Evolutionary conservation across 2,888 invertebrate species (phyloP).

Genomic region (Drosophila percnosoma): DNA sequence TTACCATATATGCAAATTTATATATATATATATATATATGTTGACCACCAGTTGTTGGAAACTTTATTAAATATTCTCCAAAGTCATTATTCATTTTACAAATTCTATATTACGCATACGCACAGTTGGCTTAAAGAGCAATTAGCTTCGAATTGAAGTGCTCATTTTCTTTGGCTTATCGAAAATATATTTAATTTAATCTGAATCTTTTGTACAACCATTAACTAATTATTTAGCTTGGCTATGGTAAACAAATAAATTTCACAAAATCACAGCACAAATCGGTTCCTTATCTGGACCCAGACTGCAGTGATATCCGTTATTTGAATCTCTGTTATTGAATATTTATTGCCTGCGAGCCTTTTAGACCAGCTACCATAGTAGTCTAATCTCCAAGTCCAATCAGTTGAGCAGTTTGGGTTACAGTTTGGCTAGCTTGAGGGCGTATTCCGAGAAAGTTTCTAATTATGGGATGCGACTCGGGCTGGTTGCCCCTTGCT

Average conservation of each 20-base stretch:
- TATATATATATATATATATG: not conserved
- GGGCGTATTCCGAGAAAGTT: constrained; percentile 31
- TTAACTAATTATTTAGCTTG: not conserved
- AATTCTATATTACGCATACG: not conserved
- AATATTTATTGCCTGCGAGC: constrained; percentile 45
- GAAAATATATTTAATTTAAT: not conserved
- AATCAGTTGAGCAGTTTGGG: constrained; percentile 41
- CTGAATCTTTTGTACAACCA: not conserved
- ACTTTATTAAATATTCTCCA: not conserved
- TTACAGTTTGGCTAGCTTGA: constrained; percentile 1
- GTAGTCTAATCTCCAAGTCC: constrained; percentile 14
- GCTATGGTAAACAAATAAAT: constrained; percentile 3
- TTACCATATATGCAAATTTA: not conserved
- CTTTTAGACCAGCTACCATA: not conserved
- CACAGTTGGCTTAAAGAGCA: not conserved
- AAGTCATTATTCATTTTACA: not conserved
- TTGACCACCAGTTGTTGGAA: not conserved
- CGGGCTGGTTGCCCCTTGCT: constrained; percentile 19
- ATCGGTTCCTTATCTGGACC: constrained; percentile 10
- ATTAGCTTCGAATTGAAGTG: not conserved
- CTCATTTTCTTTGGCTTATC: not conserved
- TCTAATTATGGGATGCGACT: constrained; percentile 47
- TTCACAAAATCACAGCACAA: constrained; percentile 1
- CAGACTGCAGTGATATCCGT: constrained; percentile 2
- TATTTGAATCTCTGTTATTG: constrained; percentile 39